phyloP scores from a whole-genome alignment of 2,888 invertebrate genomes.

The Axea sp. region DNA sequence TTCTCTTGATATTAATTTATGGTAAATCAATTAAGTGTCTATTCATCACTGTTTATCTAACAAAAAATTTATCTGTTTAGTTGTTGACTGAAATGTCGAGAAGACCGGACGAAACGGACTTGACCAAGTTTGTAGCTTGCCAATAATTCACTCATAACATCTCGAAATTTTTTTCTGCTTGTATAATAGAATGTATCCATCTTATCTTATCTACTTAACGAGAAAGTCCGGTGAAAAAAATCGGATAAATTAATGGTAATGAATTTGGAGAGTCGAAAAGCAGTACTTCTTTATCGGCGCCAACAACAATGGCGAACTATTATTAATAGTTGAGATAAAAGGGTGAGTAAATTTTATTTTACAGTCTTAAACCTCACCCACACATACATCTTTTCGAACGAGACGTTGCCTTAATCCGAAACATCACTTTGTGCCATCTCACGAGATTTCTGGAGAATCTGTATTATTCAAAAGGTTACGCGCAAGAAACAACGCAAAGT shows the following conservation, averaged over 20 bases:
- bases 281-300: slow-evolving; percentile 24
- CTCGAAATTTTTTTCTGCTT: slow-evolving; percentile 26
- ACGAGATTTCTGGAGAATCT: slow-evolving; percentile 17
- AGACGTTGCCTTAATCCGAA: slow-evolving; percentile 21
- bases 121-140: slow-evolving; percentile 14
- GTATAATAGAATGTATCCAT: slow-evolving; percentile 2
- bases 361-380: slow-evolving; percentile 68
- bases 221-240: slow-evolving; percentile 5
- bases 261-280: slow-evolving; percentile 25
- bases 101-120: slow-evolving; percentile 4
- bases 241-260: slow-evolving; percentile 31
- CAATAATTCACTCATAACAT: slow-evolving; percentile 30
- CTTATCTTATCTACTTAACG: slow-evolving; percentile 36
- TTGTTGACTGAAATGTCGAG: slow-evolving; percentile 9
- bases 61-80: slow-evolving; percentile 42
- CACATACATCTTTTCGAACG: slow-evolving; percentile 41
- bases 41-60: slow-evolving; percentile 51
- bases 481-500: background rate
- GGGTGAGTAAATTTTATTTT: slow-evolving; percentile 68
- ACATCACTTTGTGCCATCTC: slow-evolving; percentile 37
- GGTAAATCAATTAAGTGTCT: slow-evolving; percentile 53
- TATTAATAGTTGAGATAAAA: slow-evolving; percentile 70
- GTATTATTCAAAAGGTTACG: slow-evolving; percentile 20
- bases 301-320: slow-evolving; percentile 38
- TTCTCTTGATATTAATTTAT: slow-evolving; percentile 47